These are phyloP conservation scores for Lepetodrilus schrolli DNA, from an alignment of 2,888 invertebrate species.

Conservation along the genomic window DNA sequence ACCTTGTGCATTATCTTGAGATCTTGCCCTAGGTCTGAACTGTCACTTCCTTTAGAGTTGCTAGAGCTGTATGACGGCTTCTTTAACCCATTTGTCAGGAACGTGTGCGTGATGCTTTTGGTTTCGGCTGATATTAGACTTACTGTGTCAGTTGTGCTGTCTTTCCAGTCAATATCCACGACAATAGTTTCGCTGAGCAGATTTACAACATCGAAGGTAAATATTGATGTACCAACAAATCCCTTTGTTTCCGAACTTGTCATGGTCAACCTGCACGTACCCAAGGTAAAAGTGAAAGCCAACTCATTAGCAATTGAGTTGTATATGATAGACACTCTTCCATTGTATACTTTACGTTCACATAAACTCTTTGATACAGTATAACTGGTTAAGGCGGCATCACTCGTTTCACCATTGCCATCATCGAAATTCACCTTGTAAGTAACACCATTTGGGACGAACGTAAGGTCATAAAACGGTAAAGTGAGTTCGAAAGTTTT, in stretches of 20 bases:
- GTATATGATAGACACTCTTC: not conserved
- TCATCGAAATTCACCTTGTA: not conserved
- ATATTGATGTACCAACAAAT: not conserved
- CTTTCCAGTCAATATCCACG: not conserved
- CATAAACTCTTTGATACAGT: not conserved
- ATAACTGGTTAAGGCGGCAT: not conserved
- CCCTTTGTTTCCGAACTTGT: not conserved
- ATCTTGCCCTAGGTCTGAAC: not conserved
- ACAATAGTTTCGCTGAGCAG: not conserved
- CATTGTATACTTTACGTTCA: not conserved
- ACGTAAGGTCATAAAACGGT: not conserved
- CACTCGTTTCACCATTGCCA: not conserved
- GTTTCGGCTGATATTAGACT: not conserved
- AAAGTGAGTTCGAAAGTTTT: not conserved
- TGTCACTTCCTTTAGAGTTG: not conserved
- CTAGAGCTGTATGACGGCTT: not conserved
- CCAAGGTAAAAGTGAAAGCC: not conserved
- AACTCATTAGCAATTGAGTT: not conserved
- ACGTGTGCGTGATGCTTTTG: not conserved
- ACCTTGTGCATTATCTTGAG: not conserved
- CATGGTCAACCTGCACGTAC: not conserved
- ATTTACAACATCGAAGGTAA: conserved; percentile 8
- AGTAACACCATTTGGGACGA: not conserved
- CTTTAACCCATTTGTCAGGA: not conserved
- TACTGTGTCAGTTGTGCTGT: not conserved